A percentile compares a stretch with the other conserved stretches of the same genome.
Evolutionary conservation across 2,888 invertebrate species (phyloP).

Genomic region (Orchesellides sinensis): DNA sequence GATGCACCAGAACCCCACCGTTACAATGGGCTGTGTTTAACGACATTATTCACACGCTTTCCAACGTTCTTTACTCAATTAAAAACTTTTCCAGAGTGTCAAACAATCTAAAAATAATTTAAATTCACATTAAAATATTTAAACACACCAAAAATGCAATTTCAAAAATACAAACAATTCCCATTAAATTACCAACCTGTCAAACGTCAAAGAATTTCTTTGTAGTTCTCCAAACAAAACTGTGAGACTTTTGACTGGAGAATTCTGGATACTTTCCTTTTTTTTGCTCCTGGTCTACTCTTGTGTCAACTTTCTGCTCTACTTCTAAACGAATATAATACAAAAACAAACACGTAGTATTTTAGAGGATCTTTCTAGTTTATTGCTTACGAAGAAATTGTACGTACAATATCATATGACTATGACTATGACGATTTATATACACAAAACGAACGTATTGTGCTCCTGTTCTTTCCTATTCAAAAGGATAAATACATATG

Average conservation of each 20-base stretch:
- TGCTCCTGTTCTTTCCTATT: no score
- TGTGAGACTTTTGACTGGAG: not conserved
- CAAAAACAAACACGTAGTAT: no score
- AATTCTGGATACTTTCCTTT: not conserved
- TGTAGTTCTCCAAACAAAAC: no score
- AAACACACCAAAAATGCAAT: not conserved
- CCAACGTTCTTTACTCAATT: no score
- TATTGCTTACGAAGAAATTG: not conserved
- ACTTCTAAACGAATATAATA: no score
- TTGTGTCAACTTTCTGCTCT: not conserved
- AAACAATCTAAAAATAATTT: not conserved
- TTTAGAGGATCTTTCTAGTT: no score
- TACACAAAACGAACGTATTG: no score
- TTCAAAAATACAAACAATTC: not conserved
- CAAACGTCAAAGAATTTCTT: no score
- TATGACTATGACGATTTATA: no score
- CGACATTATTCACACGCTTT: no score
- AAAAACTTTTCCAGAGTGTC: conserved; percentile 75
- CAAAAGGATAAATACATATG: no score
- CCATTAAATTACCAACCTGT: no score
- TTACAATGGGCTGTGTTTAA: conserved; percentile 97
- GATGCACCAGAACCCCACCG: conserved; percentile 95
- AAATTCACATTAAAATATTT: not conserved
- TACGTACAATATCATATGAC: not conserved
- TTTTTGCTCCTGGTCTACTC: not conserved